phyloP scores from a whole-genome alignment of 1,140 invertebrate species.

The Micrasema longulum region DNA sequence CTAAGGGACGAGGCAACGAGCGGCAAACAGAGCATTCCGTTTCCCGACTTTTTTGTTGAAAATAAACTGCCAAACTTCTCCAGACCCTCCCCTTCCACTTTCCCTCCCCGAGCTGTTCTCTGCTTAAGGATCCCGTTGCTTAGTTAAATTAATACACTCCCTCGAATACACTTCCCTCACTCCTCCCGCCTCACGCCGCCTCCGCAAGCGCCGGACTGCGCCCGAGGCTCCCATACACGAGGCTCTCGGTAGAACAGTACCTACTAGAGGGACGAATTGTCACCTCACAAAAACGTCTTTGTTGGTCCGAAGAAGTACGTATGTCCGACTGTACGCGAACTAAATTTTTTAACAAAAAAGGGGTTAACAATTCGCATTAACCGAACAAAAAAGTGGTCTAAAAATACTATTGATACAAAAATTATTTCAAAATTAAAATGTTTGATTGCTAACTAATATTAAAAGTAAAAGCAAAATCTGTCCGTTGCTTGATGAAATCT shows the following conservation, averaged over 20 bases:
- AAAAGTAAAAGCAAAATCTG: too few relatives aligned
- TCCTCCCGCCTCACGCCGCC: background rate
- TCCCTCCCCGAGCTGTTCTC: constrained; percentile 1
- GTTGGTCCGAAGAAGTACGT: background rate
- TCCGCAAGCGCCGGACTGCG: constrained; percentile 2
- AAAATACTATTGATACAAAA: too few relatives aligned
- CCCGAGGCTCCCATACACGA: constrained; percentile 10
- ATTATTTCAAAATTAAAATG: too few relatives aligned
- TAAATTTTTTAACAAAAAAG: too few relatives aligned
- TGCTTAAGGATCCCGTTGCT: constrained; percentile 32
- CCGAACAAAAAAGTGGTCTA: too few relatives aligned
- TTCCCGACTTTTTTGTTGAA: constrained; percentile 31
- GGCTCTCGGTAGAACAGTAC: constrained; percentile 17
- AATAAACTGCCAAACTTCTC: constrained; percentile 33
- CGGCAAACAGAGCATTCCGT: constrained; percentile 17
- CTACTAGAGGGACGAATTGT: constrained; percentile 19
- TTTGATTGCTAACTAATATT: too few relatives aligned
- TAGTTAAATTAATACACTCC: constrained; percentile 35
- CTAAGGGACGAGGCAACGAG: background rate
- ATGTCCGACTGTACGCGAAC: too few relatives aligned
- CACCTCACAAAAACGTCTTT: constrained; percentile 24
- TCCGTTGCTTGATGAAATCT: too few relatives aligned
- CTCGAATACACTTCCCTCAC: background rate
- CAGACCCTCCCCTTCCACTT: background rate
- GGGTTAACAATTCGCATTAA: too few relatives aligned